Evolutionary conservation across 2,888 invertebrate genomes (phyloP), one percentile per base, ranked within the genome.

Genomic region (Torymus aiolomorphi): DNA sequence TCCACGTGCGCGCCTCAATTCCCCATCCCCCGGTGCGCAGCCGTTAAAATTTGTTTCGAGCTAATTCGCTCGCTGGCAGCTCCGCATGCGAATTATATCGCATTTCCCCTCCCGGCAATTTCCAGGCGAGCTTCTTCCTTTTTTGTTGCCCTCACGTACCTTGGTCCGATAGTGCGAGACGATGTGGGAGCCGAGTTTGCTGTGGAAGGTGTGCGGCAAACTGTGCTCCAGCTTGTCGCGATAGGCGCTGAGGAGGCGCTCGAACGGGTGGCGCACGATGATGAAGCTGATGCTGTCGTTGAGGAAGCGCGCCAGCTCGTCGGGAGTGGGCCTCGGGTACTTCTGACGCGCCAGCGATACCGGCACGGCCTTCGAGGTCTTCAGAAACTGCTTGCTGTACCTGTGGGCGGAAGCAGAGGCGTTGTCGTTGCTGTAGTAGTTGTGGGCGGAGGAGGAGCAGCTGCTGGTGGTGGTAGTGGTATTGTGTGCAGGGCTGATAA

Each of bases 171-270:
- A 96, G 86, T 93, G 95, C 85, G 93, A 93, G 65, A 96, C 94
- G 83, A 96, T 96, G 89, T 94, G 93, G 79, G 93, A 93, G 51
- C 96, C 96, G 87, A 96, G 92, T 88, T 95, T 96, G 85, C 95
- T 94, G 86, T 96, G 96, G 87, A 95, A 94, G 20, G 96, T 95
- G 88, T 95, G 95, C 0, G 96, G 96, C 90, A 96, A 92, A 65
- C 96, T 95, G 87, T 95, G 95, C 80, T 96, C 94, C 84, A 98
- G 93, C 91, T 96, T 96, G 89, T 96, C 96, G 85, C 95, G 94
- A 89, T 96, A 96, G 74, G 95, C 96, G 72, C 96, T 96, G 77
- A 96, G 93, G 82, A 96, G 91, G 86, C 95, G 92, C 89, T 96
- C 96, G 84, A 96, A 92, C 1, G 96, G 96, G 91, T 96, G 96